Percentiles rank a stretch among this genome's conserved stretches.
Evolutionary conservation across 2,797 vertebrate species (phyloP).

Genomic region (Miopithecus talapoin): DNA sequence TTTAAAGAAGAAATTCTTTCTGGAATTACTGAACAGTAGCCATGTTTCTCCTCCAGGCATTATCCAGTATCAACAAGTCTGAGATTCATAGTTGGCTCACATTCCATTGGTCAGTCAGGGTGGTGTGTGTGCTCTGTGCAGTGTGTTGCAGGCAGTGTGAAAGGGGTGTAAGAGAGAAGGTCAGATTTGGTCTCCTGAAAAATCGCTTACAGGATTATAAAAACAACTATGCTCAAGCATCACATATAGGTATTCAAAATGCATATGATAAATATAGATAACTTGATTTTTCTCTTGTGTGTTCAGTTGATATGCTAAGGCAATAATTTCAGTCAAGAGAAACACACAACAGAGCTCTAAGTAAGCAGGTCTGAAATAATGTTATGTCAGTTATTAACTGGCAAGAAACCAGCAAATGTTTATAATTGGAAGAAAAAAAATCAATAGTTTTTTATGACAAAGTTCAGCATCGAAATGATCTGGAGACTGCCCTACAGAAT

Average conservation of each 20-base stretch:
- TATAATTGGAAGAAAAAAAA: background rate
- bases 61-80: background rate
- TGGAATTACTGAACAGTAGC: background rate
- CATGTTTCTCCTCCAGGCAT: background rate
- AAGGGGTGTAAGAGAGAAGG: background rate
- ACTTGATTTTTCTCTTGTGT: background rate
- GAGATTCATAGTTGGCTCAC: background rate
- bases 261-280: background rate
- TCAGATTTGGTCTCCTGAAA: background rate
- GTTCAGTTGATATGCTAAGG: background rate
- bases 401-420: constrained; percentile 9
- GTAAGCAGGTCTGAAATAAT: background rate
- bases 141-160: background rate
- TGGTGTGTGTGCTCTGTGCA: background rate
- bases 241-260: background rate
- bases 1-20: background rate
- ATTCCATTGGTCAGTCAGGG: background rate
- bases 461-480: constrained; percentile 7
- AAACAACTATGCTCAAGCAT: background rate
- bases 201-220: background rate
- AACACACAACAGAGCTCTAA: background rate
- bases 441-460: background rate
- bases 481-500: background rate
- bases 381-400: background rate
- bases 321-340: constrained; percentile 39